Conservation (phyloP, 2,888 invertebrate species). For the Venusia cambrica region DNA sequence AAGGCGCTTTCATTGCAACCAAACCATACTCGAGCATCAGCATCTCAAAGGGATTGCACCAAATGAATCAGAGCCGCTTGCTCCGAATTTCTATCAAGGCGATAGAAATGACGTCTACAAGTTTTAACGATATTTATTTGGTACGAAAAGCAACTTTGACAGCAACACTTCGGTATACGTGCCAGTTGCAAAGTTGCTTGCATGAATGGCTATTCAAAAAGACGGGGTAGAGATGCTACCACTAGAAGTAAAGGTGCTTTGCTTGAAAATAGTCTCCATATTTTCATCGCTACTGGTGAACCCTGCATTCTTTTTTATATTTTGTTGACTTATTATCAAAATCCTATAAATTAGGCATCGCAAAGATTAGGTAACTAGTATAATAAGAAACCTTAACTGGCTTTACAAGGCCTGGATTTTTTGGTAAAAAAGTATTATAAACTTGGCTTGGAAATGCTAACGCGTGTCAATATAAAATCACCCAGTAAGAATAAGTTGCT, state of each 20-base stretch:
- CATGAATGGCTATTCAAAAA: conserved; percentile 28
- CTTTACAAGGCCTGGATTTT: no score
- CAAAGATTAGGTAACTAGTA: no score
- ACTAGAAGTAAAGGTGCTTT: neutral
- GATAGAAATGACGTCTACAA: conserved; percentile 18
- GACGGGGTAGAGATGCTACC: conserved; percentile 2
- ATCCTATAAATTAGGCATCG: no score
- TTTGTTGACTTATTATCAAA: no score
- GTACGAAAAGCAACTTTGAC: conserved; percentile 15
- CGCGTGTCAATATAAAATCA: no score
- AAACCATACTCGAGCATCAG: conserved; percentile 1
- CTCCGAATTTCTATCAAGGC: conserved; percentile 10
- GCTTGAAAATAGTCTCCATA: no score
- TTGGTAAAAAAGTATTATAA: no score
- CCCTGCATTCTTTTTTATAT: no score
- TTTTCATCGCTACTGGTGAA: no score
- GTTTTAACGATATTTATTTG: conserved; percentile 28
- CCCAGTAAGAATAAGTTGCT: no score
- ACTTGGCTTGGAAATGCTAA: no score
- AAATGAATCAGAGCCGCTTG: conserved; percentile 8
- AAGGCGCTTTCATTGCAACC: conserved; percentile 5
- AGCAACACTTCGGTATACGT: conserved; percentile 19
- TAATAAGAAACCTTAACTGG: no score
- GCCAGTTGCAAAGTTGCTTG: conserved; percentile 21
- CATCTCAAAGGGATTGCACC: conserved; percentile 14